Evolutionary conservation across 2,888 invertebrate genomes (phyloP).

Genomic region (Epinotia nisella): DNA sequence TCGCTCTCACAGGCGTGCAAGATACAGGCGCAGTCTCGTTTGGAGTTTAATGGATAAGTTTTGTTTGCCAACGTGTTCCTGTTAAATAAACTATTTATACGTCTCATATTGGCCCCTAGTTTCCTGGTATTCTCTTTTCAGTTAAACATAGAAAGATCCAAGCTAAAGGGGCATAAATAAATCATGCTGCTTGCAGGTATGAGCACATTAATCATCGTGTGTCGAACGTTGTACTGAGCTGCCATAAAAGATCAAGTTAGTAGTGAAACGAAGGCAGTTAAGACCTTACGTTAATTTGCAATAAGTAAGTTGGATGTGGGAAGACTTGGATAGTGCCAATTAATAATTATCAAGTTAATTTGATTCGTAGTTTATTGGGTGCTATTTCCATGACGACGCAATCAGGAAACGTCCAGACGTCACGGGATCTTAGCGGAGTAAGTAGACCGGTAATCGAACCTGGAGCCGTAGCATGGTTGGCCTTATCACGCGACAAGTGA

Average conservation of each 20-base stretch:
- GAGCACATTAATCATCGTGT: slow-evolving; percentile 27
- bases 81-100: no score
- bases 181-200: slow-evolving; percentile 34
- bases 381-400: background rate
- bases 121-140: background rate
- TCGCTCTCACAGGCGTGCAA: no score
- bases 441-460: no score
- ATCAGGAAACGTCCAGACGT: no score
- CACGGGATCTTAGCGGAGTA: no score
- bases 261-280: background rate
- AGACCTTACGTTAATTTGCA: background rate
- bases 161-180: slow-evolving; percentile 29
- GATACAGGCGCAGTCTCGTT: no score
- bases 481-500: no score
- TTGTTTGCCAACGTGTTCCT: no score
- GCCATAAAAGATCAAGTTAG: background rate
- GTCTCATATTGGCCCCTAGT: background rate
- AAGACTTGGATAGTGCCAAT: slow-evolving; percentile 19
- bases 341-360: no score
- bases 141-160: background rate
- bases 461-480: no score
- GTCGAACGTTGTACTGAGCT: slow-evolving; percentile 11
- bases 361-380: background rate
- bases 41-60: no score
- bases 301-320: slow-evolving; percentile 5